Evolutionary conservation across 1,140 invertebrate species (phyloP).

Genomic region (Brachionus rubens): DNA sequence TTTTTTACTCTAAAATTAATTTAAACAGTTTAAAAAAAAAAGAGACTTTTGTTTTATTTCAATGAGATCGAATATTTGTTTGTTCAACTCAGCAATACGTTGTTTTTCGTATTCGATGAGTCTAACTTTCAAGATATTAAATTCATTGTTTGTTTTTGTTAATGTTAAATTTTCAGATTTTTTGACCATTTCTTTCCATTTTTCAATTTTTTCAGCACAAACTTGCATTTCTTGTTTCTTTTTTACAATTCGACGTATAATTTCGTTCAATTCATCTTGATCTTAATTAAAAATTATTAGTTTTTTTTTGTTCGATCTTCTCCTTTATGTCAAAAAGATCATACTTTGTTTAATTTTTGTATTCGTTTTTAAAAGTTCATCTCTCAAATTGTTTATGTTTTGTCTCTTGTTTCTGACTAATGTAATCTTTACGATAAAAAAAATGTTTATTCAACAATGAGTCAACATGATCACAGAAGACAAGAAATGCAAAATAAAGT

Average conservation of each 20-base stretch:
- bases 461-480: too few species aligned
- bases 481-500: too few species aligned
- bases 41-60: slow-evolving; percentile 38
- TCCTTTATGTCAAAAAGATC: too few species aligned
- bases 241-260: background rate
- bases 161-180: slow-evolving; percentile 5
- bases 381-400: too few species aligned
- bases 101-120: slow-evolving; percentile 28
- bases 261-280: background rate
- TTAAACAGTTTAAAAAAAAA: background rate
- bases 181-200: slow-evolving; percentile 21
- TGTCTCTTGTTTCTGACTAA: too few species aligned
- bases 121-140: background rate
- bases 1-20: background rate
- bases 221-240: background rate
- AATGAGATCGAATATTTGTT: slow-evolving; percentile 20
- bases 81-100: slow-evolving; percentile 12
- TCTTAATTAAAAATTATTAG: background rate
- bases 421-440: too few species aligned
- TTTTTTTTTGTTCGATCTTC: too few species aligned
- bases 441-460: too few species aligned
- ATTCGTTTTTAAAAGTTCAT: too few species aligned
- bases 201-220: background rate
- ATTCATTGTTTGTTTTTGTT: background rate
- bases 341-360: too few species aligned